Conservation (phyloP, 2,888 invertebrate species). For the Dynastes maya region DNA sequence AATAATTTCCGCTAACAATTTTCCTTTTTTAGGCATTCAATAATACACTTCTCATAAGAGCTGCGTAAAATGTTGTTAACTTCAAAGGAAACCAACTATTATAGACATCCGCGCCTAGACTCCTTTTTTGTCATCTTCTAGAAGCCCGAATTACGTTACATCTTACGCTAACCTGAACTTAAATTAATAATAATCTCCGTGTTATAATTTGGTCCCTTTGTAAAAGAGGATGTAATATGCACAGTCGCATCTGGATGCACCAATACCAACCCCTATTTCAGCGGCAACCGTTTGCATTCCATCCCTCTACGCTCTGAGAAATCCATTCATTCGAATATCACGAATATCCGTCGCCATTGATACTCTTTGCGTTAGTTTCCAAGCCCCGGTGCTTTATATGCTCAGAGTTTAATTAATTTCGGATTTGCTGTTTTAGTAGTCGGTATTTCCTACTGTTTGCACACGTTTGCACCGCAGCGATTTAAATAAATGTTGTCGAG, state of each 20-base stretch:
- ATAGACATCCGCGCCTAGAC: constrained; percentile 27
- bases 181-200: constrained; percentile 16
- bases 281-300: constrained; percentile 14
- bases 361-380: not conserved
- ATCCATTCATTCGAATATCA: constrained; percentile 26
- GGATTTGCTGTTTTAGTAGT: not conserved
- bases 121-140: constrained; percentile 28
- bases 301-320: not conserved
- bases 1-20: constrained; percentile 6
- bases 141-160: not conserved
- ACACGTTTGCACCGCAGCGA: constrained; percentile 4
- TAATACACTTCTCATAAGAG: not conserved
- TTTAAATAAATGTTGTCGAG: constrained; percentile 17
- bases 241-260: not conserved
- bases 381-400: not conserved
- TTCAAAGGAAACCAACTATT: constrained; percentile 36
- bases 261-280: not conserved
- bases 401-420: constrained; percentile 28
- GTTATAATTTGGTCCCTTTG: constrained; percentile 19
- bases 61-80: not conserved
- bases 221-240: not conserved
- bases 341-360: not conserved
- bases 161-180: constrained; percentile 15
- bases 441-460: not conserved
- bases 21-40: constrained; percentile 5